Conservation (phyloP, 2,888 invertebrate genomes). For the Cosmorhoe ocellata region DNA sequence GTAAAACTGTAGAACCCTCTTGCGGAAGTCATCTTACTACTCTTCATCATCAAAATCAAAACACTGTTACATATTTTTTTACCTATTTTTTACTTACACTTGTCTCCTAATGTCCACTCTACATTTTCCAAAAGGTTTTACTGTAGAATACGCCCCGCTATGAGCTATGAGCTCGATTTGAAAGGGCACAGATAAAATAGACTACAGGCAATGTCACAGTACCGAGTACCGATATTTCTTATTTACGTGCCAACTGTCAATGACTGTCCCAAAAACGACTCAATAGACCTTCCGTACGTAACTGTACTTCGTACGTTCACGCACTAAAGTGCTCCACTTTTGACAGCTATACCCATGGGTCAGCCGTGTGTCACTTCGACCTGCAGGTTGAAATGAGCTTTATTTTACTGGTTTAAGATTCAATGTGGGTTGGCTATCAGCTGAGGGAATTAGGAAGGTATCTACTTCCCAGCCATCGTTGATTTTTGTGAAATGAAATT, state of each 20-base stretch:
- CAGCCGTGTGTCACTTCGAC: conserved; percentile 6
- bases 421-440: not conserved
- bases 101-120: too few relatives aligned
- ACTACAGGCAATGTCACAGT: not conserved
- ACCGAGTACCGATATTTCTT: conserved; percentile 21
- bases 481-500: too few relatives aligned
- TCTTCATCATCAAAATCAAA: too few relatives aligned
- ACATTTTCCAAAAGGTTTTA: too few relatives aligned
- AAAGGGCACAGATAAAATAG: too few relatives aligned
- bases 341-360: conserved; percentile 26
- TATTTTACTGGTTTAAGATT: not conserved
- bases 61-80: too few relatives aligned
- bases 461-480: too few relatives aligned
- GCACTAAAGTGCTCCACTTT: conserved; percentile 42
- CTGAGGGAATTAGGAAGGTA: not conserved
- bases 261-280: conserved; percentile 13
- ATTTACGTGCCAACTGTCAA: conserved; percentile 17
- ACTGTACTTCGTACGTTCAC: conserved; percentile 37
- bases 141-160: too few relatives aligned
- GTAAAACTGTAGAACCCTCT: too few relatives aligned
- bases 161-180: too few relatives aligned
- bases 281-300: conserved; percentile 26
- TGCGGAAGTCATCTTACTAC: too few relatives aligned
- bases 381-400: not conserved
- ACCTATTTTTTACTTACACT: too few relatives aligned